phyloP scores from a whole-genome alignment of 1,140 invertebrate genomes.

The Scaptomyza montana region DNA sequence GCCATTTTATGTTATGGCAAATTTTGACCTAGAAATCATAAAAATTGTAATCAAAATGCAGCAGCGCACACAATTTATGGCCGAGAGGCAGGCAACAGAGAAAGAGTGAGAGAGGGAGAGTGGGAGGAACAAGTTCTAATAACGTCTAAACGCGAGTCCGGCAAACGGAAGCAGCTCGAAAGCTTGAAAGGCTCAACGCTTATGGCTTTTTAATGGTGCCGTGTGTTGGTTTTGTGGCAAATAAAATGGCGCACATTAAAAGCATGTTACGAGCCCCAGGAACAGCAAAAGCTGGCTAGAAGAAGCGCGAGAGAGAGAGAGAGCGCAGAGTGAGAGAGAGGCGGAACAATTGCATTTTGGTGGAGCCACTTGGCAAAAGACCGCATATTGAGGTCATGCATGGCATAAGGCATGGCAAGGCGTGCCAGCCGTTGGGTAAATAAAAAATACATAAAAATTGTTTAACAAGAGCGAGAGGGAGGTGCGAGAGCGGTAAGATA shows the following conservation, averaged over 20 bases:
- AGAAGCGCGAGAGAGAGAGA: not conserved
- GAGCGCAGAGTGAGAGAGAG: not conserved
- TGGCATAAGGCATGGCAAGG: constrained; percentile 28
- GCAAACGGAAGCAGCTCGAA: constrained; percentile 43
- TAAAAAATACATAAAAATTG: constrained; percentile 83
- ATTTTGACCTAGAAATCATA: constrained; percentile 83
- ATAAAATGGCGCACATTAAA: constrained; percentile 82
- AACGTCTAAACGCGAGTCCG: constrained; percentile 70
- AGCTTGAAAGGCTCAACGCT: constrained; percentile 66
- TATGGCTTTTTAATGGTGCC: constrained; percentile 81
- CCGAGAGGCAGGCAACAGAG: not conserved
- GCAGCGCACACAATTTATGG: constrained; percentile 61
- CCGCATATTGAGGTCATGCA: constrained; percentile 75
- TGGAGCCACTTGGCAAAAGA: constrained; percentile 37
- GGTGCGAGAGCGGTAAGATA: not conserved
- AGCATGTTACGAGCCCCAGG: constrained; percentile 55
- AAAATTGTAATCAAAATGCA: constrained; percentile 79
- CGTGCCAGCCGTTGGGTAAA: constrained; percentile 54
- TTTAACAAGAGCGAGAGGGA: constrained; percentile 63
- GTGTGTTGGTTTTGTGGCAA: constrained; percentile 82
- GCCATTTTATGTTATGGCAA: constrained; percentile 76
- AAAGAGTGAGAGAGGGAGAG: not conserved
- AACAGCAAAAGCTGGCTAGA: not conserved
- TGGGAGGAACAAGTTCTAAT: constrained; percentile 55
- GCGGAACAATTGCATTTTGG: constrained; percentile 60